Conservation (phyloP, 2,113 vertebrate genomes). For the Onychostruthus taczanowskii region DNA sequence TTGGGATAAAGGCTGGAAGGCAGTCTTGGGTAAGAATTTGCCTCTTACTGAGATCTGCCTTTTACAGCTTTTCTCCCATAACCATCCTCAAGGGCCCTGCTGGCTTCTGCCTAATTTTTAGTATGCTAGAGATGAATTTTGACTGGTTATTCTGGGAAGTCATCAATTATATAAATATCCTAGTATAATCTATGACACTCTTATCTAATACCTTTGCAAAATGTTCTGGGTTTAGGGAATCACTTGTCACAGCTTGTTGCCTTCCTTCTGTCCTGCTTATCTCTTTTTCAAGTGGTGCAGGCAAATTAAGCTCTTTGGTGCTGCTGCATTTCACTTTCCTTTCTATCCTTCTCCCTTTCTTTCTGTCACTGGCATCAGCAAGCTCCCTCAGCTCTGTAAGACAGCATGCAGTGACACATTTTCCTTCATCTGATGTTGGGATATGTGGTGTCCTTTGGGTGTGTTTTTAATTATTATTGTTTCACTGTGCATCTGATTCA, state of each 20-base stretch:
- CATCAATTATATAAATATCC: not conserved
- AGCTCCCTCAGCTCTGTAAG: not conserved
- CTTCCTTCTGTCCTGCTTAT: not conserved
- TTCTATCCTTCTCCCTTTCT: not conserved
- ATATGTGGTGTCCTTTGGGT: not conserved
- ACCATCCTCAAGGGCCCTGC: not conserved
- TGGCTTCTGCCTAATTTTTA: not conserved
- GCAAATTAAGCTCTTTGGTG: not conserved
- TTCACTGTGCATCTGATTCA: not conserved
- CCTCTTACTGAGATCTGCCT: not conserved
- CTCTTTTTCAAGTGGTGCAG: not conserved
- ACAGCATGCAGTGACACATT: not conserved
- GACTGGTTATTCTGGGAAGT: not conserved
- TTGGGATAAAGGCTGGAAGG: not conserved
- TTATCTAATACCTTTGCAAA: not conserved
- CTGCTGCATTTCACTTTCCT: not conserved
- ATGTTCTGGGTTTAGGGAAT: not conserved
- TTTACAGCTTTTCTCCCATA: not conserved
- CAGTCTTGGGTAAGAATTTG: not conserved
- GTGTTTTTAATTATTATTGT: not conserved
- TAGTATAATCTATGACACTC: not conserved
- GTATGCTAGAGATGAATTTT: not conserved
- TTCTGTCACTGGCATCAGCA: not conserved
- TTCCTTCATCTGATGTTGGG: fast-evolving
- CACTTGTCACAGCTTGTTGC: not conserved